Base-by-base conservation (phyloP, 2,797 vertebrate species). In the Geotrypetes seraphini region DNA sequence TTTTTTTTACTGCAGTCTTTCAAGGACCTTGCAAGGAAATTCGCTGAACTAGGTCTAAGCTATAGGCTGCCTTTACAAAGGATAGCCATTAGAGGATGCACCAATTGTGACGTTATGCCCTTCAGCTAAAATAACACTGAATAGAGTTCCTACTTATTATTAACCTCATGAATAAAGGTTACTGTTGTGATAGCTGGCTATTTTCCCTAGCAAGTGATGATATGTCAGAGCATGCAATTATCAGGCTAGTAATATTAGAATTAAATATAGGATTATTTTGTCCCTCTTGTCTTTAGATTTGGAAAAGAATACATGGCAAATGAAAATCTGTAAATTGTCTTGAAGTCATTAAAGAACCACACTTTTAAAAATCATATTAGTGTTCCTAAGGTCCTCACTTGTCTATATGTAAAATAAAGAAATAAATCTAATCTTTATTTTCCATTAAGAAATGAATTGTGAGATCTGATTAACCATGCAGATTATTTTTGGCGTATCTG, bases 31-130 rank as follows among this genome's bases (percentile, higher is more conserved):
- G 59, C 58, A 77, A 78, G 70, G 68, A 78, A 83, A 78, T 77
- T 78, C 54, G 27, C 69, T 80, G 78, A 78, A 79, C 69, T 81
- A 75, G 63, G 66, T 63, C 70, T 81, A 79, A 81, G 69, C 73
- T 73, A 45, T 71, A 78, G 77, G 50, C 68, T 68, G 63, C 43
- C 57, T 74, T 67, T 49, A 63, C 49, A 43, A 53, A 41, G 43
- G 58, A 63, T 62, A 66, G 71, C 78, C 73, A 8, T n/a, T n/a
- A n/a, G n/a, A n/a, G n/a, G n/a, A n/a, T n/a, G n/a, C n/a, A n/a
- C n/a, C n/a, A 82, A 77, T 81, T 82, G 74, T 82, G 75, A 79
- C 74, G 81, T 77, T 78, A 60, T 66, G 72, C 73, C 74, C 73
- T 65, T 73, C 78, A 78, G 78, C 79, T 68, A 82, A 79, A 81